Percentiles rank a stretch among this genome's conserved stretches.
These are phyloP conservation scores for Percina caprodes DNA, from an alignment of 2,113 vertebrate genomes.

Conservation along the genomic window DNA sequence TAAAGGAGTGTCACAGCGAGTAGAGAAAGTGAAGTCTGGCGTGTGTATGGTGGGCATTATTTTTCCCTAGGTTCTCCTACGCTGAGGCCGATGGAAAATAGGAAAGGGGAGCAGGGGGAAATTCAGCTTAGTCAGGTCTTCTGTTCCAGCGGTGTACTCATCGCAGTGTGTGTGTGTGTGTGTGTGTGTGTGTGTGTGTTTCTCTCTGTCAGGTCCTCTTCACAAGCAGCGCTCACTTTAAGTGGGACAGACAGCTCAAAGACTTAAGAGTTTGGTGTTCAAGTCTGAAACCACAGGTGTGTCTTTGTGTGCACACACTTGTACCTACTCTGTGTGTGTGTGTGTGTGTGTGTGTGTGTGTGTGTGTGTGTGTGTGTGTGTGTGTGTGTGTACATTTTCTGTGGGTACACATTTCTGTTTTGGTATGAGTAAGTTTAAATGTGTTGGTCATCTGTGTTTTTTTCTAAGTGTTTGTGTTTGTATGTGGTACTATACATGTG, in stretches of 20 bases:
- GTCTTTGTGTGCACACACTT: slow-evolving; percentile 49
- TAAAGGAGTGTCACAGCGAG: slow-evolving; percentile 62
- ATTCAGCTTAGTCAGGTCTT: slow-evolving; percentile 84
- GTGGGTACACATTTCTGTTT: slow-evolving; percentile 37
- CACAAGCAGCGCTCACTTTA: slow-evolving; percentile 74
- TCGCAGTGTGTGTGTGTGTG: slow-evolving; percentile 64
- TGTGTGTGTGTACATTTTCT: slow-evolving; percentile 8
- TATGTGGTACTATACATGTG: neutral
- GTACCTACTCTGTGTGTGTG: slow-evolving; percentile 28
- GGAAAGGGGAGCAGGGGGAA: slow-evolving; percentile 81
- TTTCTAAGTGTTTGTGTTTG: slow-evolving; percentile 8
- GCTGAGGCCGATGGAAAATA: slow-evolving; percentile 85
- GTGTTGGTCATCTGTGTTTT: slow-evolving; percentile 4
- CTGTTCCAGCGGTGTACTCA: slow-evolving; percentile 75
- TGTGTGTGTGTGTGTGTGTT: slow-evolving; percentile 55
- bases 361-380: slow-evolving; percentile 9
- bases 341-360: slow-evolving; percentile 5
- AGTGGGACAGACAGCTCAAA: slow-evolving; percentile 79
- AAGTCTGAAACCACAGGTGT: slow-evolving; percentile 77
- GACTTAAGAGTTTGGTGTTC: slow-evolving; percentile 76
- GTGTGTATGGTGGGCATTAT: slow-evolving; percentile 75
- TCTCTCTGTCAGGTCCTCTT: slow-evolving; percentile 80
- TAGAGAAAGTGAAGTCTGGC: slow-evolving; percentile 65
- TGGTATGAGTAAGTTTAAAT: slow-evolving; percentile 39
- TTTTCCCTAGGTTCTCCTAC: slow-evolving; percentile 81